Evolutionary conservation across 2,113 vertebrate genomes (phyloP), one percentile per base, ranked within the genome.

Genomic region (Chlamydotis undulata): DNA sequence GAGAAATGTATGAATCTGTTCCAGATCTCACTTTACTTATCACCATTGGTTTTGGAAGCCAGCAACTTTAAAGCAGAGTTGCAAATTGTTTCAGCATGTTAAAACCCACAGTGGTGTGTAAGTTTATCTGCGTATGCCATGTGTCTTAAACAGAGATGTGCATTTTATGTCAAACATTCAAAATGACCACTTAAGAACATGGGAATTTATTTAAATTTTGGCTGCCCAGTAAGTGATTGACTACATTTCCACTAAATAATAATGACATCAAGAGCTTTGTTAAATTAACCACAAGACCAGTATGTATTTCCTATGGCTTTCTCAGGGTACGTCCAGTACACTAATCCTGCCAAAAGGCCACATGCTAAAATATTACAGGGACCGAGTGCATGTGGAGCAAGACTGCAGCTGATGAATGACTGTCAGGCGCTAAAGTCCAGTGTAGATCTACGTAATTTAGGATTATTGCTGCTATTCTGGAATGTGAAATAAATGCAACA

Each of bases 1-100:
- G 83, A 87, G 70, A 97, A 97, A 92, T 83, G 41, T 4, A 94
- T 94, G 92, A 87, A 92, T 94, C 86, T 93, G 56, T 95, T 94
- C 93, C 95, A 95, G 83, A 88, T 49, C 84, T 90, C 47, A 57
- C 23, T 93, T 91, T 80, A 86, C 75, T 95, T 96, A 95, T 96
- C 91, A 70, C 69, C 77, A 45, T 80, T 59, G 35, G 41, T 68
- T 92, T 93, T 68, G 81, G 71, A 87, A 95, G 45, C 41, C 74
- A 92, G 52, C 41, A 87, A 71, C 68, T 82, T 96, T 95, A 93
- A 93, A 95, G 47, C 24, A 64, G 70, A 67, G 39, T 53, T 80
- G 59, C 65, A 97, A 96, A 97, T 96, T 0, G 1, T 88, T 97
- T 96, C 93, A 95, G 43, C 57, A 67, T 95, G 91, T 71, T 78